A percentile compares a stretch with the other conserved stretches of the same genome.
phyloP scores from a whole-genome alignment of 1,140 invertebrate species.

The Drosophila ficusphila region DNA sequence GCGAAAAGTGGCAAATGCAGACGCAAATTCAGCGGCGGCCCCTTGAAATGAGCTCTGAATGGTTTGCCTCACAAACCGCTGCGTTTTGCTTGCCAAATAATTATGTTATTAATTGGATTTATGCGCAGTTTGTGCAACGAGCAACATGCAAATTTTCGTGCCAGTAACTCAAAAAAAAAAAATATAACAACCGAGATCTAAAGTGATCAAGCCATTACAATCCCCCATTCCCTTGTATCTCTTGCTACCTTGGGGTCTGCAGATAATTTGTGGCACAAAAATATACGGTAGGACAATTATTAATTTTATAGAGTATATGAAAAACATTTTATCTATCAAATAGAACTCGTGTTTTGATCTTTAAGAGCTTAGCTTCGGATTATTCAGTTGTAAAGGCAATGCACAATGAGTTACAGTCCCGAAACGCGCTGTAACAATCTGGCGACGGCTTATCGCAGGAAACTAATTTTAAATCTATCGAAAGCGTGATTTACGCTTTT shows the following conservation, averaged over 20 bases:
- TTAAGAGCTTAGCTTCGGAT: too few species aligned
- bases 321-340: too few species aligned
- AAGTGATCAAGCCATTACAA: conserved; percentile 19
- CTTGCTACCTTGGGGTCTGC: not conserved
- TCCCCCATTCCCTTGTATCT: conserved; percentile 1
- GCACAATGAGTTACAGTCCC: not conserved
- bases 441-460: conserved; percentile 49
- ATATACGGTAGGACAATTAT: not conserved
- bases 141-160: conserved; percentile 61
- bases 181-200: conserved; percentile 25
- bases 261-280: conserved; percentile 6
- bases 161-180: conserved; percentile 27
- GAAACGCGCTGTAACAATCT: conserved; percentile 30
- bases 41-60: conserved; percentile 69
- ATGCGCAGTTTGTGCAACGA: conserved; percentile 68
- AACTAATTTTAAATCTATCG: conserved; percentile 77
- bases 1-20: conserved; percentile 24
- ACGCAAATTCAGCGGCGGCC: conserved; percentile 28
- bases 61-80: conserved; percentile 39
- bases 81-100: conserved; percentile 60
- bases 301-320: not conserved
- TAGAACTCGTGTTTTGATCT: too few species aligned
- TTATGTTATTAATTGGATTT: conserved; percentile 82
- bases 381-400: too few species aligned
- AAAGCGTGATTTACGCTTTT: conserved; percentile 81